Conservation (phyloP, 2,113 vertebrate genomes). For the Scytalopus superciliaris region DNA sequence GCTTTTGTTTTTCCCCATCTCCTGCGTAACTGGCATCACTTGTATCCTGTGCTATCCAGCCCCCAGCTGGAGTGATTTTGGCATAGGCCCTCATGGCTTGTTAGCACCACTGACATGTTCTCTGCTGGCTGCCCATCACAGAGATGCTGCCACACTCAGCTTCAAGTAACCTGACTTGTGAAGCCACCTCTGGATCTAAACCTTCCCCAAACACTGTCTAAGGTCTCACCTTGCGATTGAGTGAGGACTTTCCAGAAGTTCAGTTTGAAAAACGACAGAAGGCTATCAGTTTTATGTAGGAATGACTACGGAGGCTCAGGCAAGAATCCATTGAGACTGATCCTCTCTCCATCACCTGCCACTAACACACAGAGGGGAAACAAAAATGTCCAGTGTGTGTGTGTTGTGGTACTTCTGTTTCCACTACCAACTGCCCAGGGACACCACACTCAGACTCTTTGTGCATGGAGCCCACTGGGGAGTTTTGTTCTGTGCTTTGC, state of each 20-base stretch:
- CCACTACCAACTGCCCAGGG: not conserved
- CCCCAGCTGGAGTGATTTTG: not conserved
- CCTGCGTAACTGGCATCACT: not conserved
- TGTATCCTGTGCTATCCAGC: not conserved
- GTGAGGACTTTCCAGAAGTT: not conserved
- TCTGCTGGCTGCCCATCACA: not conserved
- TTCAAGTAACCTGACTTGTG: rapidly evolving
- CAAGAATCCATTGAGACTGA: not conserved
- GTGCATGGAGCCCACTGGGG: not conserved
- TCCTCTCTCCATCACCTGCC: not conserved
- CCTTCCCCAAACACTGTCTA: not conserved
- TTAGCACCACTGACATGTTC: not conserved
- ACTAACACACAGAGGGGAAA: not conserved
- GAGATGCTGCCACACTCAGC: not conserved
- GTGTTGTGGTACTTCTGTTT: not conserved
- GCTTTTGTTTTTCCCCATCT: not conserved
- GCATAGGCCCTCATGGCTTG: not conserved
- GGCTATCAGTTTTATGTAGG: not conserved
- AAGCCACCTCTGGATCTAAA: not conserved
- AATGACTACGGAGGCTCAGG: not conserved
- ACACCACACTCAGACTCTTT: not conserved
- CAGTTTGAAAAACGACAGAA: not conserved
- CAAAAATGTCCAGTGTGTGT: rapidly evolving
- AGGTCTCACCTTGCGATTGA: not conserved
- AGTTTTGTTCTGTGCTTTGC: not conserved